These are phyloP conservation scores for Drosophila subpulchrella DNA, from an alignment of 1,140 invertebrate species.

Conservation along the genomic window DNA sequence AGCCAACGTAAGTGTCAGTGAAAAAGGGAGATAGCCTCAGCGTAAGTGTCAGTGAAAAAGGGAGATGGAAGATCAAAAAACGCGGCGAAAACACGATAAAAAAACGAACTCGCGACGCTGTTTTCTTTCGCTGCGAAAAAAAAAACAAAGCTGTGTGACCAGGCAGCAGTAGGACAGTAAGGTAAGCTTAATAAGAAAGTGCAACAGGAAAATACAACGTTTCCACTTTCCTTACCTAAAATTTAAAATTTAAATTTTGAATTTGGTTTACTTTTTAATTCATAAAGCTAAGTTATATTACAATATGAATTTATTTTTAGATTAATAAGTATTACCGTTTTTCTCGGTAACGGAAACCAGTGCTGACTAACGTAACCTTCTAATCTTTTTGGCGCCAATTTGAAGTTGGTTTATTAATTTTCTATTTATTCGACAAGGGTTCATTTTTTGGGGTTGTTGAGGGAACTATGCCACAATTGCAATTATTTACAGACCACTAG, in stretches of 20 bases:
- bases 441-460: conserved; percentile 4
- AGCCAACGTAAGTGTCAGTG: no score
- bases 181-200: neutral
- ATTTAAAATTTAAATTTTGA: no score
- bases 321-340: no score
- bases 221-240: neutral
- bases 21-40: no score
- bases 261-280: no score
- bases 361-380: no score
- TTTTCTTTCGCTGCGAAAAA: conserved; percentile 28
- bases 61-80: no score
- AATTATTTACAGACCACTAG: conserved; percentile 74
- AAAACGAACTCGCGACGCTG: conserved; percentile 30
- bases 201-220: neutral
- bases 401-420: conserved; percentile 37
- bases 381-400: neutral
- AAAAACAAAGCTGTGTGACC: conserved; percentile 38
- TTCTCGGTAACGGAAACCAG: no score
- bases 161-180: neutral
- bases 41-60: no score
- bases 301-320: no score
- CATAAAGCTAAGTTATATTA: no score
- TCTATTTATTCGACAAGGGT: conserved; percentile 31
- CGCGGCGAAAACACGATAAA: no score
- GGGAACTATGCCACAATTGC: conserved; percentile 54